Evolutionary conservation across 2,797 vertebrate genomes (phyloP), one percentile per base, ranked within the genome.

Genomic region (Arctocebus calabarensis): DNA sequence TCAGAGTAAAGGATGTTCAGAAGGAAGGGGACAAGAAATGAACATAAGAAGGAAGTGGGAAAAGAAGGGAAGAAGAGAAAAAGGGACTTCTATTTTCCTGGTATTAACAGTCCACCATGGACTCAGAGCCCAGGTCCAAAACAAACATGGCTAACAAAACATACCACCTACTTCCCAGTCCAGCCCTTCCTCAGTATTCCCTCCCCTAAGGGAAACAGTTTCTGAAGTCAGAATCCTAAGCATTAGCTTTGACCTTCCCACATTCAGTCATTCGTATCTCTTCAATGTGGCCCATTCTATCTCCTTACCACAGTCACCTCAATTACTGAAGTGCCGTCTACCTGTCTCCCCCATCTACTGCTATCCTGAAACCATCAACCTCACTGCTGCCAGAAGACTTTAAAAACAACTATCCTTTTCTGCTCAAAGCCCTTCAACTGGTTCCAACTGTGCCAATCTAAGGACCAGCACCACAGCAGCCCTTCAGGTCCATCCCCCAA

Each of bases 241-340:
- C 37, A 57, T 1, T 25, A 10, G 0, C 70, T 48, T 45, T 37
- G 79, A 34, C 61, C 19, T 40, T 37, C 32, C 59, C 20, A 61
- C 14, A 4, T 14, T 9, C 64, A 55, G 10, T 6, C 48, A 0
- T 29, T 20, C 0, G 40, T 1, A 3, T 34, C 59, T 10, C 73
- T 45, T 7, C 57, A 3, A 61, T 1, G 10, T 43, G 68, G 5
- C 57, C 66, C 84, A 20, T 37, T 66, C 20, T 9, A 59, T 5
- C 22, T 12, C 52, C 40, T 13, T 2, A 37, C 25, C 73, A 6
- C 37, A 3, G 3, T 4, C 27, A 32, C 11, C 37, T 1, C n/a
- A 19, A 5, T 40, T 23, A 75, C 13, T 5, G 40, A 57, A 64
- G 22, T 2, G 10, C 25, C 23, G 59, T 34, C 22, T 7, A 11